Conservation (phyloP, 1,140 invertebrate species). For the Megathymus violae region DNA sequence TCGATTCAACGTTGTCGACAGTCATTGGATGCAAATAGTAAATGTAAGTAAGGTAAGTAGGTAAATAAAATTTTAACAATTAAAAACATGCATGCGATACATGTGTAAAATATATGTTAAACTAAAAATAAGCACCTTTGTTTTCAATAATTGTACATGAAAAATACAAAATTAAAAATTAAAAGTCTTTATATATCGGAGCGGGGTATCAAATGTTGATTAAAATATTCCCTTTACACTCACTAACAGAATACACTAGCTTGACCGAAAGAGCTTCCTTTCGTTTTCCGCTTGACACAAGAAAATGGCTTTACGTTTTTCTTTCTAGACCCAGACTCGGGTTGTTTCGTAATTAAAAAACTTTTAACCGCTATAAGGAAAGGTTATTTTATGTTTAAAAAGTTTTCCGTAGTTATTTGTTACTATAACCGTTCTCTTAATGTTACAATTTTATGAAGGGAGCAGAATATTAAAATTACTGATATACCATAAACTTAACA, state of each 20-base stretch:
- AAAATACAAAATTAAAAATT: too few relatives aligned
- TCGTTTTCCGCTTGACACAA: slow-evolving; percentile 20
- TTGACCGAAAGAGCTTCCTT: slow-evolving; percentile 3
- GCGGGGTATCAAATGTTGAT: neutral
- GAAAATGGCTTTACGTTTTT: slow-evolving; percentile 18
- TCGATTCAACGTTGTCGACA: too few relatives aligned
- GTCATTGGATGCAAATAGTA: too few relatives aligned
- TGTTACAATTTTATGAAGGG: too few relatives aligned
- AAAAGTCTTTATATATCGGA: neutral
- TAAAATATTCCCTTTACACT: slow-evolving; percentile 11
- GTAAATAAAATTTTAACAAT: too few relatives aligned
- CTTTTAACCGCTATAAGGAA: slow-evolving; percentile 14
- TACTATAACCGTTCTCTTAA: too few relatives aligned
- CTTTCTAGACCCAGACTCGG: slow-evolving; percentile 1
- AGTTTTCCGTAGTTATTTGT: too few relatives aligned
- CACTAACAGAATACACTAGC: neutral
- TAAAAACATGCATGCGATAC: too few relatives aligned
- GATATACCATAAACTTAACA: too few relatives aligned
- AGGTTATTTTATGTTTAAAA: slow-evolving; percentile 7
- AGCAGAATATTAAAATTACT: too few relatives aligned
- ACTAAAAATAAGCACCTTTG: neutral
- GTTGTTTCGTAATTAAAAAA: slow-evolving; percentile 20
- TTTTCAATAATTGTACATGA: neutral
- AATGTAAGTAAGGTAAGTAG: too few relatives aligned
- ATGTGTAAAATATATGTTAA: too few relatives aligned